Conservation (phyloP, 2,113 vertebrate genomes). For the Dipodomys merriami region DNA sequence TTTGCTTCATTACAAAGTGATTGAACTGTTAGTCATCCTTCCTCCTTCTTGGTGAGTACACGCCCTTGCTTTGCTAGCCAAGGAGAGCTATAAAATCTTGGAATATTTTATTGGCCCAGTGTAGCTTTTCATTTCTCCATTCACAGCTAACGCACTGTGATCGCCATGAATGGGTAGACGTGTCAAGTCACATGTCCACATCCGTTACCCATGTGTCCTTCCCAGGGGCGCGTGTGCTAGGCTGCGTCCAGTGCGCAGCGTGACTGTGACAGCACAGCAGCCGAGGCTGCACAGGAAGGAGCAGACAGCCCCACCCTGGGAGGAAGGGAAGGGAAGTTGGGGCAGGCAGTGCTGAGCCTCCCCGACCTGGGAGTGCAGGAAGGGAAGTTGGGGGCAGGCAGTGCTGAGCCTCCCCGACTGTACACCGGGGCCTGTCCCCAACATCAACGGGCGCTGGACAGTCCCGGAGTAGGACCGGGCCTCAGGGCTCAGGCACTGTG, state of each 20-base stretch:
- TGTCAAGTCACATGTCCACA: neutral
- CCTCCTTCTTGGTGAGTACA: constrained; percentile 57
- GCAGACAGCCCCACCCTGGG: neutral
- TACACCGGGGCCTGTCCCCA: neutral
- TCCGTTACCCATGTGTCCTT: neutral
- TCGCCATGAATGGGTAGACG: constrained; percentile 22
- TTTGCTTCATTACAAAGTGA: constrained; percentile 25
- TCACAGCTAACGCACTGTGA: constrained; percentile 5
- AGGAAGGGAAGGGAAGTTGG: neutral
- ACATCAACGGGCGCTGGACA: neutral
- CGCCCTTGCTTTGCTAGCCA: constrained; percentile 9
- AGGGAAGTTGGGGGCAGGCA: neutral
- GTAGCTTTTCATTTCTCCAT: constrained; percentile 51
- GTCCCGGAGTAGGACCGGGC: neutral
- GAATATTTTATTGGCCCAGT: constrained; percentile 32
- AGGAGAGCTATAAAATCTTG: constrained; percentile 63
- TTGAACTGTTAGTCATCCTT: neutral
- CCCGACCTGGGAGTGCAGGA: neutral
- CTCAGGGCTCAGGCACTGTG: neutral
- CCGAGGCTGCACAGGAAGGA: neutral
- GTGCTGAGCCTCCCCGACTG: neutral
- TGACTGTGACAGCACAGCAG: neutral
- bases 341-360: neutral
- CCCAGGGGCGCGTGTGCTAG: neutral
- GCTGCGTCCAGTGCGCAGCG: neutral